phyloP scores from a whole-genome alignment of 1,140 invertebrate genomes.

The Zophobas morio region DNA sequence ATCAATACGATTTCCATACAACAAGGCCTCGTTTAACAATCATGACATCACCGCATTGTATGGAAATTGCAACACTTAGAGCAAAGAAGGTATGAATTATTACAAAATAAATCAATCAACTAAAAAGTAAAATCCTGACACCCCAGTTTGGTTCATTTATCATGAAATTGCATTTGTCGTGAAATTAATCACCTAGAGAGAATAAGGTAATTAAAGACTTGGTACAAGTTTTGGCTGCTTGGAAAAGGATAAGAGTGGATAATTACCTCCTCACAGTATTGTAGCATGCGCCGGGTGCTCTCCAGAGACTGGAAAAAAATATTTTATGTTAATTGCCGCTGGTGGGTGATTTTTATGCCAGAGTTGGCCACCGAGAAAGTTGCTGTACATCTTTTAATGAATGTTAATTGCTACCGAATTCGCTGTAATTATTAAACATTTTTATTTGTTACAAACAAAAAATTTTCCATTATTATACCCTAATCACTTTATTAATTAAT shows the following conservation, averaged over 20 bases:
- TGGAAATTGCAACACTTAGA: slow-evolving; percentile 51
- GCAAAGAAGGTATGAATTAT: slow-evolving; percentile 50
- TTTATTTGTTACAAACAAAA: too few relatives aligned
- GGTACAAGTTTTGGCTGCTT: slow-evolving; percentile 2
- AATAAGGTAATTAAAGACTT: slow-evolving; percentile 7
- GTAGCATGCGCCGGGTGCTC: slow-evolving; percentile 95
- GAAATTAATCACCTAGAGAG: slow-evolving; percentile 46
- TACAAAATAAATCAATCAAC: slow-evolving; percentile 51
- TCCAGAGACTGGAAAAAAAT: slow-evolving; percentile 91
- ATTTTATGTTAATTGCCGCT: slow-evolving; percentile 30
- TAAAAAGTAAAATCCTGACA: slow-evolving; percentile 41
- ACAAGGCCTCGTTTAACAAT: slow-evolving; percentile 8
- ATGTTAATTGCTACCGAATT: too few relatives aligned
- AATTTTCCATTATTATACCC: too few relatives aligned
- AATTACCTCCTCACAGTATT: slow-evolving; percentile 97
- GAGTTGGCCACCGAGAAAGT: too few relatives aligned
- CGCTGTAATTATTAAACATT: too few relatives aligned
- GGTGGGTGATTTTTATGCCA: neutral
- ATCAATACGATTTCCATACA: slow-evolving; percentile 51
- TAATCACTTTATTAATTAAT: too few relatives aligned
- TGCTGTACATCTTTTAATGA: too few relatives aligned
- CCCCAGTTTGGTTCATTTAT: slow-evolving; percentile 37
- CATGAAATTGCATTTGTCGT: slow-evolving; percentile 27
- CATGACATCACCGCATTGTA: slow-evolving; percentile 17
- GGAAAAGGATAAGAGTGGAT: slow-evolving; percentile 24